These are phyloP conservation scores for Glossophaga mutica DNA, from an alignment of 2,797 vertebrate species.

Conservation along the genomic window DNA sequence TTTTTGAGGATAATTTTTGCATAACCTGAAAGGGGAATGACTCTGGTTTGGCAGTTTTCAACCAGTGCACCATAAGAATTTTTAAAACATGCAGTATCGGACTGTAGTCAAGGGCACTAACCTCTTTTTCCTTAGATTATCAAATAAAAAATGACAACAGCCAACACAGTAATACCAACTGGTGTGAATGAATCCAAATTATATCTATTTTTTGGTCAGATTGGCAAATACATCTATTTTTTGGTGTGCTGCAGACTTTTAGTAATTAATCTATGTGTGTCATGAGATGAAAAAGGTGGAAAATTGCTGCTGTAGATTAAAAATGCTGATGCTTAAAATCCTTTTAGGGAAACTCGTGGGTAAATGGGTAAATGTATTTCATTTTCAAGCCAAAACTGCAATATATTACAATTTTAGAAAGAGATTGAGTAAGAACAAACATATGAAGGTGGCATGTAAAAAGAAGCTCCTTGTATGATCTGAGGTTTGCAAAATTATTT, in stretches of 20 bases:
- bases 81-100: background rate
- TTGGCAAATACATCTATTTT: background rate
- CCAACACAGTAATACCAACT: background rate
- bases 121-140: background rate
- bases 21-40: background rate
- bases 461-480: background rate
- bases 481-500: slow-evolving; percentile 1
- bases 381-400: background rate
- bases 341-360: background rate
- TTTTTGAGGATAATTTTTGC: background rate
- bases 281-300: background rate
- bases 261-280: background rate
- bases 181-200: background rate
- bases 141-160: background rate
- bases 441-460: background rate
- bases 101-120: background rate
- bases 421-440: background rate
- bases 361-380: background rate
- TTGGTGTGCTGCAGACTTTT: background rate
- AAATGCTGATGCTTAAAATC: background rate
- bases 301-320: background rate
- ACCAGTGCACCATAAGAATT: background rate
- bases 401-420: background rate
- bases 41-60: background rate
- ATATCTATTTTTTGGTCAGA: background rate